A percentile compares a stretch with the other conserved stretches of the same genome.
Conservation (phyloP, 2,113 vertebrate species). For the Cheilinus undulatus region DNA sequence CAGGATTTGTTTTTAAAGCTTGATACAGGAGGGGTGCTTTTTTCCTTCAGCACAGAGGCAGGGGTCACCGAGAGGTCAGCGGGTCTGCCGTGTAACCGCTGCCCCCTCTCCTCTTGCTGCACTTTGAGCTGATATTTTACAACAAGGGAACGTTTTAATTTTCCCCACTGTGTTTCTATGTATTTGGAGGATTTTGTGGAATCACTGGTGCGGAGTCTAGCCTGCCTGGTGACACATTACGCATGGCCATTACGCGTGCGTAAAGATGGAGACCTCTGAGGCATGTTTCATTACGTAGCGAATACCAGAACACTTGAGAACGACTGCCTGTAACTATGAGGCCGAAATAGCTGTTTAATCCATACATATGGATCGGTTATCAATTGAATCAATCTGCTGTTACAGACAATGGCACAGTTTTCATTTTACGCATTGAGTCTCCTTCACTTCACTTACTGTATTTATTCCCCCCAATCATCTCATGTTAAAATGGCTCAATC, state of each 20-base stretch:
- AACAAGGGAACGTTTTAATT: background rate
- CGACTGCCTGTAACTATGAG: background rate
- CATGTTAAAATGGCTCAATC: too few relatives aligned
- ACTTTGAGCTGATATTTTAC: background rate
- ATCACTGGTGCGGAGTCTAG: background rate
- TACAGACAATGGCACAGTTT: background rate
- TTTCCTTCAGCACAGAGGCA: conserved; percentile 48
- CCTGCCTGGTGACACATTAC: conserved; percentile 14
- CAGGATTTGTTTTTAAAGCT: conserved; percentile 71
- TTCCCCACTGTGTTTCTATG: background rate
- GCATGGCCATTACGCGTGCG: conserved; percentile 28
- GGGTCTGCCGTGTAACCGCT: conserved; percentile 50
- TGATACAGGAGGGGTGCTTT: conserved; percentile 26
- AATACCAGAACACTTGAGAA: background rate
- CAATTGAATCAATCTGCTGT: background rate
- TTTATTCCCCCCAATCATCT: too few relatives aligned
- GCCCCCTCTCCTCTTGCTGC: conserved; percentile 5
- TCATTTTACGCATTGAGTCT: conserved; percentile 12
- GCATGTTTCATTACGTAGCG: background rate
- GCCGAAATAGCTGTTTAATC: background rate
- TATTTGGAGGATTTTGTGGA: background rate
- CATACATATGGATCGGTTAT: too few relatives aligned
- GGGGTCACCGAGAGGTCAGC: conserved; percentile 83
- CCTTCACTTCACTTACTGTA: background rate
- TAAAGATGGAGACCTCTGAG: conserved; percentile 46